A percentile compares a stretch with the other conserved stretches of the same genome.
Conservation (phyloP, 2,888 invertebrate species). For the Eristalis tenax region DNA sequence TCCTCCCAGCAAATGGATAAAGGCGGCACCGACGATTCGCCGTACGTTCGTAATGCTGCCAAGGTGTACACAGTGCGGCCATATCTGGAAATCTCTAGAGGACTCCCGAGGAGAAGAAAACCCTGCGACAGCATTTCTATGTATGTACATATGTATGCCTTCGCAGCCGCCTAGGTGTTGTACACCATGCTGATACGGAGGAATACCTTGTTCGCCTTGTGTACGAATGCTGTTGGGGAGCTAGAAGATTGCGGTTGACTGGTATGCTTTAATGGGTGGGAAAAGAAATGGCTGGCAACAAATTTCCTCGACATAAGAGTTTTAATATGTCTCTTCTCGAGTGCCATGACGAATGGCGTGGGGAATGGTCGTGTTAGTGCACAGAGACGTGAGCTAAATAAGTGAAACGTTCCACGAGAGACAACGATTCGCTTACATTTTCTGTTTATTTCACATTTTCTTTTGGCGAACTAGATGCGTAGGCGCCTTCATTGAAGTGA, state of each 20-base stretch:
- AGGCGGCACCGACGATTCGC: neutral
- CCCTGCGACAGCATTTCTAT: constrained; percentile 37
- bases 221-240: constrained; percentile 18
- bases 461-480: neutral
- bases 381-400: constrained; percentile 43
- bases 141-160: neutral
- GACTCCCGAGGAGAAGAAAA: constrained; percentile 2
- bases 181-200: neutral
- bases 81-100: constrained; percentile 54
- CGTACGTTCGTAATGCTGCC: constrained; percentile 1
- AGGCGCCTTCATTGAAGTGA: neutral
- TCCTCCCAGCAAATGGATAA: constrained; percentile 16
- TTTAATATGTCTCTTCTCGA: constrained; percentile 22
- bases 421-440: constrained; percentile 16
- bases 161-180: neutral
- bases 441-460: neutral
- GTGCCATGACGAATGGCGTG: neutral
- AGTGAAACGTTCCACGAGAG: constrained; percentile 10
- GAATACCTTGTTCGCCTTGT: neutral
- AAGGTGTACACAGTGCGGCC: constrained; percentile 16
- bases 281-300: constrained; percentile 30
- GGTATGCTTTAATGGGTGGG: constrained; percentile 23
- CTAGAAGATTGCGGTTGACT: constrained; percentile 47
- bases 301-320: constrained; percentile 13
- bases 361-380: constrained; percentile 4